A percentile compares a stretch with the other conserved stretches of the same genome.
Evolutionary conservation across 2,797 vertebrate species (phyloP).

Genomic region (Muscicapa comitata): DNA sequence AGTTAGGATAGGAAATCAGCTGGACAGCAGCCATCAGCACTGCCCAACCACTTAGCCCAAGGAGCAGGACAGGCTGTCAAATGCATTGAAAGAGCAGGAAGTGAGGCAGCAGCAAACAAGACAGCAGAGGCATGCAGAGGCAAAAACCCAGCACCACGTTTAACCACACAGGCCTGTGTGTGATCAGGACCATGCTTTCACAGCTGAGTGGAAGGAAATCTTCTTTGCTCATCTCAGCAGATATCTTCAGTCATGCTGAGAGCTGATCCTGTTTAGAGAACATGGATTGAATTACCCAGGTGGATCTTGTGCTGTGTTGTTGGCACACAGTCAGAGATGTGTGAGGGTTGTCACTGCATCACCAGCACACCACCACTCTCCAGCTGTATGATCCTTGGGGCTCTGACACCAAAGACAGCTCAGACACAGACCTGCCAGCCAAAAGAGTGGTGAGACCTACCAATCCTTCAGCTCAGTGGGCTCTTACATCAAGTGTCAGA

Average conservation of each 20-base stretch:
- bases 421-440: background rate
- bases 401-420: background rate
- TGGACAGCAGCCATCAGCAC: background rate
- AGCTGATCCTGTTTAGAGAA: background rate
- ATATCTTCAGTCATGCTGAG: background rate
- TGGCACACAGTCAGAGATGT: background rate
- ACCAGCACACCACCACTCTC: background rate
- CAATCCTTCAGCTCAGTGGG: background rate
- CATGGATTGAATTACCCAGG: background rate
- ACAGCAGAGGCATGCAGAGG: background rate
- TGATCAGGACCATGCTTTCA: background rate
- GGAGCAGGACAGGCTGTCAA: background rate
- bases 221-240: background rate
- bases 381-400: background rate
- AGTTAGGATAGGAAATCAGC: background rate
- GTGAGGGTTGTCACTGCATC: background rate
- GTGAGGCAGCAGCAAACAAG: background rate
- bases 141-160: background rate
- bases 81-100: background rate
- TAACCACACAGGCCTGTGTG: rapidly evolving
- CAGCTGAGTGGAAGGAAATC: background rate
- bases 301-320: background rate
- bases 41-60: background rate
- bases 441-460: background rate
- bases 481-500: background rate